Evolutionary conservation across 2,888 invertebrate species (phyloP).

Genomic region (Lepeophtheirus nordmannii): DNA sequence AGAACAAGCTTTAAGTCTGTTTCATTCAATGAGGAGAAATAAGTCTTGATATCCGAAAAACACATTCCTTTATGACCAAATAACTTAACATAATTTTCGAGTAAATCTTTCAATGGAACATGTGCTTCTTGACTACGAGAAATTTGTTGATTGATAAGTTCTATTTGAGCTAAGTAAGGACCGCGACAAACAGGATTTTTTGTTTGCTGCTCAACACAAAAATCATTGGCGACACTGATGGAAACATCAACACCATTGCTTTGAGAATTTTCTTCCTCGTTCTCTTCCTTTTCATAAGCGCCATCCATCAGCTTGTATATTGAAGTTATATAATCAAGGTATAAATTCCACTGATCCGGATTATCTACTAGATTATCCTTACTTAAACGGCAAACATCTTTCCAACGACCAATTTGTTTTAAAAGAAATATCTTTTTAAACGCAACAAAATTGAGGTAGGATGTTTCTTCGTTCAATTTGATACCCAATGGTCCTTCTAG

Average conservation of each 20-base stretch:
- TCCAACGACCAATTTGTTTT: slow-evolving; percentile 55
- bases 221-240: background rate
- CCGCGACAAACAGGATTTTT: background rate
- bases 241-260: too few species aligned
- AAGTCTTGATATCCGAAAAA: slow-evolving; percentile 62
- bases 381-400: slow-evolving; percentile 53
- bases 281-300: slow-evolving; percentile 32
- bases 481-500: slow-evolving; percentile 59
- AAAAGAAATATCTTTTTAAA: slow-evolving; percentile 57
- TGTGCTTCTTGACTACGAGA: background rate
- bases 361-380: slow-evolving; percentile 38
- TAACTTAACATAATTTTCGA: slow-evolving; percentile 58
- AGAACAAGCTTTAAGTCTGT: slow-evolving; percentile 40
- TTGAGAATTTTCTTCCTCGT: background rate
- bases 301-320: slow-evolving; percentile 45
- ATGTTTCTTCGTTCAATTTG: slow-evolving; percentile 42
- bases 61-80: slow-evolving; percentile 79
- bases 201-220: background rate
- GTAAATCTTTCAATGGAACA: slow-evolving; percentile 31
- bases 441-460: slow-evolving; percentile 45
- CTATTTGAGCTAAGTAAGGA: slow-evolving; percentile 1
- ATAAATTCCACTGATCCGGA: slow-evolving; percentile 32
- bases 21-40: slow-evolving; percentile 44
- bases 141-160: background rate
- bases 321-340: slow-evolving; percentile 51